phyloP scores from a whole-genome alignment of 1,140 invertebrate genomes.

The Hycleus phaleratus region DNA sequence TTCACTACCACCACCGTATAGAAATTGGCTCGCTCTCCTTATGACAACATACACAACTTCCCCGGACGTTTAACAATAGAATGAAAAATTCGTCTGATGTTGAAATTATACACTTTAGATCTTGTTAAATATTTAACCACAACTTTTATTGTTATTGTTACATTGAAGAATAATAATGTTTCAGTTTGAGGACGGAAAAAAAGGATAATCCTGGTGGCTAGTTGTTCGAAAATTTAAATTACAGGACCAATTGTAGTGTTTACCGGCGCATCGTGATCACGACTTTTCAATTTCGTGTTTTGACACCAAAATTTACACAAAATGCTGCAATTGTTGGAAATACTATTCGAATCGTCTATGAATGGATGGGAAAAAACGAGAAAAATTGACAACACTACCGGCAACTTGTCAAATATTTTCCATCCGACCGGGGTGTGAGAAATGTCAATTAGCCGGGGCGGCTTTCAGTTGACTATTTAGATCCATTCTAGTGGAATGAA shows the following conservation, averaged over 20 bases:
- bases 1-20: too few relatives aligned
- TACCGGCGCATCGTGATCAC: slow-evolving; percentile 13
- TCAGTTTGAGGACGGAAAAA: neutral
- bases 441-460: slow-evolving; percentile 8
- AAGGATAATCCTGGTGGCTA: neutral
- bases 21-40: too few relatives aligned
- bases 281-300: slow-evolving; percentile 8
- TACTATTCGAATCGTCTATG: too few relatives aligned
- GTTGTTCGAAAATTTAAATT: slow-evolving; percentile 6
- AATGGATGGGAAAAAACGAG: too few relatives aligned
- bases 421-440: neutral
- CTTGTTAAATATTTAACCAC: too few relatives aligned
- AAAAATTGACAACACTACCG: too few relatives aligned
- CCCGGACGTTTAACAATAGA: too few relatives aligned
- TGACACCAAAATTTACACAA: slow-evolving; percentile 5
- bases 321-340: neutral
- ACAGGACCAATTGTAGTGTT: slow-evolving; percentile 3
- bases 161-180: neutral
- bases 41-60: too few relatives aligned
- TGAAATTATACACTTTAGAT: too few relatives aligned
- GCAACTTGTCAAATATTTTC: slow-evolving; percentile 4
- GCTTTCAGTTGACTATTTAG: neutral
- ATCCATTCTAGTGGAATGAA: slow-evolving; percentile 5
- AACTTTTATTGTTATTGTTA: too few relatives aligned
- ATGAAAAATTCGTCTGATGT: too few relatives aligned